Evolutionary conservation across 2,888 invertebrate species (phyloP), one percentile per base, ranked within the genome.

Genomic region (Nowickia ferox): DNA sequence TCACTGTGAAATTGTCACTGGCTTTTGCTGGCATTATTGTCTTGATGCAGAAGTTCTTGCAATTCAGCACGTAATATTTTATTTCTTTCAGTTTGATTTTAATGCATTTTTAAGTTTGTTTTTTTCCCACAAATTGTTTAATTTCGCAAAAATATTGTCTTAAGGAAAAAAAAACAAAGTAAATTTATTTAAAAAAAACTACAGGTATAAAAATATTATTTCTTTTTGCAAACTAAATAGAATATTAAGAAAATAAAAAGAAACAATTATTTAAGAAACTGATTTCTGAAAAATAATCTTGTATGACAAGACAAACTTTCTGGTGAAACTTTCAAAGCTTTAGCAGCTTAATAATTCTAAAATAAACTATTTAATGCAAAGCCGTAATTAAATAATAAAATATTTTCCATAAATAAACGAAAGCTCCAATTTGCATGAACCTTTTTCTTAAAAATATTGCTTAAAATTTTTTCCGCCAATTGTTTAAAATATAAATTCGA

Each of bases 41-140:
- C 13, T 22, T 84, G n/a, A 30, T 81, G 69, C 74, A 69, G 38
- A 57, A 68, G 51, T 5, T 75, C 0, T 46, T 78, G 19, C 72
- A 74, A 74, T 44, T 79, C 80, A 87, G 87, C 87, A 88, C 88
- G 88, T 88, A 88, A 88, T 88, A 86, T 81, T 84, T 66, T 78
- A 66, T 81, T 66, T 48, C 5, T 9, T 65, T 55, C 17, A 10
- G 6, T 57, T 65, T 71, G 17, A 63, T 61, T 82, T 76, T 40
- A 66, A 75, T 46, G 53, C 66, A 75, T 81, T 66, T 72, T 72
- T 72, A 55, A 66, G 30, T 63, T 48, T 46, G n/a, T 40, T 63
- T 44, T 48, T 59, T 30, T 57, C 0, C 6, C 3, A n/a, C 1
- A 59, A 48, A 10, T 30, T 75, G 63, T 80, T 71, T 65, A 19